Base-by-base conservation (phyloP, 2,888 invertebrate species). In the Limnephilus lunatus region DNA sequence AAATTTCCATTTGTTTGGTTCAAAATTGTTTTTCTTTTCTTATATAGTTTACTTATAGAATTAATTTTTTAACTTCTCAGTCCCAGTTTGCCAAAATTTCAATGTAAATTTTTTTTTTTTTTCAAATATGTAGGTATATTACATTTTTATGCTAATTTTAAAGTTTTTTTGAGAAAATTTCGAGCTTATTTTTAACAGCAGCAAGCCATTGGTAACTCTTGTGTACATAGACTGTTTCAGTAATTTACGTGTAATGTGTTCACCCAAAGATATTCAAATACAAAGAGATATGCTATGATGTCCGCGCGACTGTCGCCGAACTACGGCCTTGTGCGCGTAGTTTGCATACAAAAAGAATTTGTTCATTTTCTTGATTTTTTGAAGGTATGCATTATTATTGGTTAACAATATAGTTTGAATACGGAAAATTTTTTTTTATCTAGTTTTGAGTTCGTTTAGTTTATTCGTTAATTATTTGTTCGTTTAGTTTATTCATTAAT, bases 201-300 rank as follows among this genome's bases (percentile, higher is more conserved):
- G 68, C 68, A 68, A 68, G 9, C 9, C 68, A 68, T 68, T 25
- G 25, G 9, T 68, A n/a, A 68, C 68, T 68, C 25, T 1, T 68
- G 9, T 9, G n/a, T 68, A n/a, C 68, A 25, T 68, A 68, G 68
- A 68, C 11, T 68, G 68, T n/a, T 68, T 25, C 25, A 68, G 25
- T 68, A 68, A 68, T 68, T 68, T 25, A n/a, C 25, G 48, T 30
- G 86, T 86, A 48, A 48, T 86, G 48, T 86, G 86, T 86, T 86
- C 86, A 86, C 44, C n/a, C n/a, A n/a, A n/a, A n/a, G n/a, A n/a
- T n/a, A n/a, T n/a, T n/a, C n/a, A n/a, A n/a, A n/a, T n/a, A n/a
- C n/a, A n/a, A n/a, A n/a, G n/a, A n/a, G n/a, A n/a, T n/a, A n/a
- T n/a, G n/a, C n/a, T n/a, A n/a, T n/a, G n/a, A n/a, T n/a, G n/a